phyloP scores from a whole-genome alignment of 2,113 vertebrate genomes.

The Platysteira castanea region DNA sequence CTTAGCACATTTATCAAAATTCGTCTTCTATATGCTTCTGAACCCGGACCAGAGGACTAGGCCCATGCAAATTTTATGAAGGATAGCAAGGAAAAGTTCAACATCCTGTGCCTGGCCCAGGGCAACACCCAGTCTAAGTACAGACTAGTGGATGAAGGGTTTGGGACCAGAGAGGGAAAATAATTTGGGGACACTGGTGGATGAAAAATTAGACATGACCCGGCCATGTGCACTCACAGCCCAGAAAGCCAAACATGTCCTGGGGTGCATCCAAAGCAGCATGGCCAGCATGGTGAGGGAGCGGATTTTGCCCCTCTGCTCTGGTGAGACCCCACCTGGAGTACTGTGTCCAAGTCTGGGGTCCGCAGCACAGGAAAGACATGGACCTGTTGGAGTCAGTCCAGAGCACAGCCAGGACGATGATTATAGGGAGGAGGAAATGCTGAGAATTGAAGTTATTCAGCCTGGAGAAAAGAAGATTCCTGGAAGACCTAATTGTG shows the following conservation, averaged over 20 bases:
- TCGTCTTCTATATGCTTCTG: neutral
- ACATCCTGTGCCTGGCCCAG: neutral
- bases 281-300: accelerated
- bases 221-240: accelerated
- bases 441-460: neutral
- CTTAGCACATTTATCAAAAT: neutral
- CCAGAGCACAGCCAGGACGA: neutral
- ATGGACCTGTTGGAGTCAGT: neutral
- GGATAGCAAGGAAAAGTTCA: neutral
- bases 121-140: neutral
- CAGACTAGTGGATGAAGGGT: neutral
- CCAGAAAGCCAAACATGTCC: neutral
- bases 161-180: neutral
- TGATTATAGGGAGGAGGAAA: neutral
- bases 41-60: neutral
- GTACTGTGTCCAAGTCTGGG: neutral
- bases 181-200: too few species aligned
- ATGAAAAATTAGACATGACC: neutral
- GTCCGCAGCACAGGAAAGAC: neutral
- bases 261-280: neutral
- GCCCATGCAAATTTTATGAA: neutral
- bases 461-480: neutral
- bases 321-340: neutral
- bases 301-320: neutral
- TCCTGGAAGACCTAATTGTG: neutral